Evolutionary conservation across 1,140 invertebrate species (phyloP).

Genomic region (Calliopsis andreniformis): DNA sequence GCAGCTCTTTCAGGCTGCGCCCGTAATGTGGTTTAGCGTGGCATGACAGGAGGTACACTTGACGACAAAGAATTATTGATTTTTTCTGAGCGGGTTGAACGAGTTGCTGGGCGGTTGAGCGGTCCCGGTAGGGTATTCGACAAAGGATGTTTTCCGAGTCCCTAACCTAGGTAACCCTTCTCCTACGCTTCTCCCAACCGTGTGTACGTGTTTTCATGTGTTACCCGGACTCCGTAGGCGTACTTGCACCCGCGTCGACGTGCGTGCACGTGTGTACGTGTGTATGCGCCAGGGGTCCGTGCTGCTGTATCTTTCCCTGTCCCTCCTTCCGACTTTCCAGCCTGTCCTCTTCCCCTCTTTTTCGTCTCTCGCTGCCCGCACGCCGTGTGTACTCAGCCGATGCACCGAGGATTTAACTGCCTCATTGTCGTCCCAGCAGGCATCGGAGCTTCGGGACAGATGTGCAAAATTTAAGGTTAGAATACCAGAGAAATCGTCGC

Average conservation of each 20-base stretch:
- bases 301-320: conserved; percentile 62
- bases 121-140: conserved; percentile 80
- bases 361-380: conserved; percentile 61
- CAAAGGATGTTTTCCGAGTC: conserved; percentile 81
- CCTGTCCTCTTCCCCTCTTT: conserved; percentile 63
- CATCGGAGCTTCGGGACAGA: conserved; percentile 74
- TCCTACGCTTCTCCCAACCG: conserved; percentile 66
- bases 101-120: conserved; percentile 78
- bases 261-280: too few relatives aligned
- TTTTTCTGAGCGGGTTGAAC: conserved; percentile 79
- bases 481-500: conserved; percentile 52
- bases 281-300: conserved; percentile 54
- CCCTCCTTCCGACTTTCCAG: conserved; percentile 55
- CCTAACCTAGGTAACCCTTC: conserved; percentile 81
- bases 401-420: conserved; percentile 76
- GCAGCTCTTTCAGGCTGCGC: conserved; percentile 38
- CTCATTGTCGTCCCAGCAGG: conserved; percentile 76
- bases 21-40: conserved; percentile 74
- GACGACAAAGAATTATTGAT: conserved; percentile 81
- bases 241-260: conserved; percentile 38
- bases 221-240: conserved; percentile 51
- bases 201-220: conserved; percentile 52
- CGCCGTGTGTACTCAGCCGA: conserved; percentile 75
- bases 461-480: conserved; percentile 78
- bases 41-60: conserved; percentile 79